phyloP scores from a whole-genome alignment of 2,113 vertebrate genomes.

The Lontra canadensis region DNA sequence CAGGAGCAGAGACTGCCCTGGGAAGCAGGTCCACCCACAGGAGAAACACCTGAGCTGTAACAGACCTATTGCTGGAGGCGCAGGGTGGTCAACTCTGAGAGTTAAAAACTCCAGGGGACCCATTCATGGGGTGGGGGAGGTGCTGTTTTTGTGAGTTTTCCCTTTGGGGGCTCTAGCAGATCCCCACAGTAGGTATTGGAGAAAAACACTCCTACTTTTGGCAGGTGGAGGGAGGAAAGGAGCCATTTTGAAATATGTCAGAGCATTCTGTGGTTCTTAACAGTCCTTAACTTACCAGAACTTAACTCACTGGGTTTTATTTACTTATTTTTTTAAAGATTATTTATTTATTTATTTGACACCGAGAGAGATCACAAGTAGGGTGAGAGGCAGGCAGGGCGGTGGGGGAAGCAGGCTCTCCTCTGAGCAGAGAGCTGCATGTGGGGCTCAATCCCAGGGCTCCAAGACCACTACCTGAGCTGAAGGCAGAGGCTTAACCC shows the following conservation, averaged over 20 bases:
- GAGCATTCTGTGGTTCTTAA: neutral
- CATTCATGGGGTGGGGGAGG: neutral
- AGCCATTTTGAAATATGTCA: neutral
- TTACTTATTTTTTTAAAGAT: too few species aligned
- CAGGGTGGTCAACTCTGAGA: neutral
- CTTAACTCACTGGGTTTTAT: neutral
- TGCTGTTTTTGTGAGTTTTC: neutral
- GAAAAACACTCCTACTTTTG: neutral
- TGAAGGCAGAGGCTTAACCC: too few species aligned
- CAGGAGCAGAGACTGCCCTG: neutral
- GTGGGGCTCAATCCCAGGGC: too few species aligned
- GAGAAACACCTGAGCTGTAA: neutral
- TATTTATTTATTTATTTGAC: too few species aligned
- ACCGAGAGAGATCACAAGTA: too few species aligned
- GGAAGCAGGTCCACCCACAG: neutral
- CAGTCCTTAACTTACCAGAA: neutral
- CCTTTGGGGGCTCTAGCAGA: neutral
- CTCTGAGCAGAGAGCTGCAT: too few species aligned
- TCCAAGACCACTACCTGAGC: too few species aligned
- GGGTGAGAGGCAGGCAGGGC: too few species aligned
- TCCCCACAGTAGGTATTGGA: neutral
- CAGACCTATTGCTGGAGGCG: neutral
- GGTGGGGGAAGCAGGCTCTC: too few species aligned
- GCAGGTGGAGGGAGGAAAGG: neutral
- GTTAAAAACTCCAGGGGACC: neutral